phyloP scores from a whole-genome alignment of 2,797 vertebrate species.

The Alfaro cultratus region DNA sequence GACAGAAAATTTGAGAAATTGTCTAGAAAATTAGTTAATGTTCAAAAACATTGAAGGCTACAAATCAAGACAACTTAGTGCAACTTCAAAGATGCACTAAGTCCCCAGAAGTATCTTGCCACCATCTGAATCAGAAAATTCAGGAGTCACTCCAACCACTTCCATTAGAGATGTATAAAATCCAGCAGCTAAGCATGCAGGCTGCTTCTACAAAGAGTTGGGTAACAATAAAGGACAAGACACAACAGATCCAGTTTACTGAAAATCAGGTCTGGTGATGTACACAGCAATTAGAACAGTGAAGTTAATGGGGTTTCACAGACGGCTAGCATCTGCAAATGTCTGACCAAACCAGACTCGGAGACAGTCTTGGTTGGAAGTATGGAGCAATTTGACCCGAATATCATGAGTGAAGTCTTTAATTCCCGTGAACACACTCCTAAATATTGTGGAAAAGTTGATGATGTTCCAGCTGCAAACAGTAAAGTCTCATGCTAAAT shows the following conservation, averaged over 20 bases:
- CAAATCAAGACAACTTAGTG: background rate
- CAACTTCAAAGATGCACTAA: background rate
- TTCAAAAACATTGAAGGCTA: background rate
- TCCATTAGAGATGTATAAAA: background rate
- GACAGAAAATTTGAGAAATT: background rate
- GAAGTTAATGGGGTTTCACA: background rate
- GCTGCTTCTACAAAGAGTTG: background rate
- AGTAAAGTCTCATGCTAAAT: background rate
- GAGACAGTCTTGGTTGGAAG: background rate
- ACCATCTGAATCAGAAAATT: background rate
- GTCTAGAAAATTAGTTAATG: background rate
- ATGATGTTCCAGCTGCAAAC: background rate
- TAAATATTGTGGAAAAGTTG: background rate
- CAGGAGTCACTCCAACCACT: background rate
- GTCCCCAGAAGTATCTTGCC: background rate
- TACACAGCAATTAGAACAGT: background rate
- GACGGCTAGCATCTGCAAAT: background rate
- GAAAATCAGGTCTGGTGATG: background rate
- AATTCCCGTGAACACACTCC: background rate
- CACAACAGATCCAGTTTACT: background rate
- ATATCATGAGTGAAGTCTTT: background rate
- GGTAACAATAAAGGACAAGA: background rate
- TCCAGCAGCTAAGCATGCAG: background rate
- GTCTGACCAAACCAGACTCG: background rate
- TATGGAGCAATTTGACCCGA: background rate